phyloP scores from a whole-genome alignment of 1,140 invertebrate species.

The Reticulitermes speratus region DNA sequence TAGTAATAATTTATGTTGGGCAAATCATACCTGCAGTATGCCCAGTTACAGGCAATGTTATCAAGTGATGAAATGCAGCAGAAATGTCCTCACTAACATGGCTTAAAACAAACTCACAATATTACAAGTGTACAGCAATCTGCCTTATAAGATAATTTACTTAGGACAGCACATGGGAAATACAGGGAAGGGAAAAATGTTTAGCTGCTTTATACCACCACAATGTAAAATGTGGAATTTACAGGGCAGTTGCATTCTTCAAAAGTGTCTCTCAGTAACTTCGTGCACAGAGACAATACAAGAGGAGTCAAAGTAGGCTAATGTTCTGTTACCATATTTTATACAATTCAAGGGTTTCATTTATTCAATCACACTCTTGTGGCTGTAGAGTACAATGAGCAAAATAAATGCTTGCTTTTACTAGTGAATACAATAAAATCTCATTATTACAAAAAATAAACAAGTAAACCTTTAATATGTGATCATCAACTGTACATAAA shows the following conservation, averaged over 20 bases:
- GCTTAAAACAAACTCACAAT: conserved; percentile 1
- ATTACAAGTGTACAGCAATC: conserved; percentile 19
- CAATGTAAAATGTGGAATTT: not conserved
- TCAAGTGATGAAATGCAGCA: not conserved
- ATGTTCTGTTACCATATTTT: not conserved
- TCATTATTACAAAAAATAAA: conserved; percentile 26
- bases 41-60: not conserved
- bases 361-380: not conserved
- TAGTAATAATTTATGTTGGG: conserved; percentile 1
- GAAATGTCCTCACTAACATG: not conserved
- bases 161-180: not conserved
- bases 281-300: not conserved
- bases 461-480: conserved; percentile 20
- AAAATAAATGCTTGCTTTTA: not conserved
- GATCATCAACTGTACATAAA: conserved; percentile 10
- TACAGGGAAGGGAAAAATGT: not conserved
- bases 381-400: not conserved
- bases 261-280: not conserved
- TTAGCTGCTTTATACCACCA: not conserved
- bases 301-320: not conserved
- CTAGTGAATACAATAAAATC: conserved; percentile 29
- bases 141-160: conserved; percentile 12
- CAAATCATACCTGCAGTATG: conserved; percentile 10
- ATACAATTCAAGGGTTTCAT: conserved; percentile 4
- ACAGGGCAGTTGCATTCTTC: not conserved